phyloP scores from a whole-genome alignment of 2,888 invertebrate species.

The Morinoia aosen region DNA sequence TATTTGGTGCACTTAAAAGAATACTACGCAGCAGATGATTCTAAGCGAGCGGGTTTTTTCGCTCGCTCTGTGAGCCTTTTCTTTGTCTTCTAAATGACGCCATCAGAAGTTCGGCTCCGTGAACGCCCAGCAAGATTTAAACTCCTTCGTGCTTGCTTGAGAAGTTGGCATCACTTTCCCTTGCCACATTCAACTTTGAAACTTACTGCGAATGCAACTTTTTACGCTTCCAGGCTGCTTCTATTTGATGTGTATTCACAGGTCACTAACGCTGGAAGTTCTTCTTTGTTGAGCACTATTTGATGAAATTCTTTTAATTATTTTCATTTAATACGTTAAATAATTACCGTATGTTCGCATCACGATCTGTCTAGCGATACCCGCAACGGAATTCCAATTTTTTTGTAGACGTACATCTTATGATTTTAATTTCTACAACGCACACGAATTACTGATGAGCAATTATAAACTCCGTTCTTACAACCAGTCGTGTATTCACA shows the following conservation, averaged over 20 bases:
- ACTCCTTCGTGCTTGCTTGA: neutral
- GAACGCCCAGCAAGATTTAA: neutral
- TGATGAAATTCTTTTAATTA: no score
- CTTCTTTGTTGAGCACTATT: neutral
- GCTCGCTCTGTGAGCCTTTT: neutral
- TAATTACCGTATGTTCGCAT: no score
- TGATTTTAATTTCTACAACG: no score
- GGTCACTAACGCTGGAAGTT: neutral
- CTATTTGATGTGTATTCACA: neutral
- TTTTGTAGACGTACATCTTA: no score
- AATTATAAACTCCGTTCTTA: no score
- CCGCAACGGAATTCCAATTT: no score
- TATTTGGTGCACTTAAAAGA: neutral
- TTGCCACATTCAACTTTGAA: neutral
- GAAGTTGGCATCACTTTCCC: neutral
- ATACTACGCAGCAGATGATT: neutral
- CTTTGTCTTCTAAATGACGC: conserved; percentile 10
- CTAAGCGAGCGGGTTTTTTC: neutral
- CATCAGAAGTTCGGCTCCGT: neutral
- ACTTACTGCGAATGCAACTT: neutral
- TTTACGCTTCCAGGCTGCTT: neutral
- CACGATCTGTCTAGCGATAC: no score
- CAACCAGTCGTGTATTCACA: neutral
- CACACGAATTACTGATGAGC: no score
- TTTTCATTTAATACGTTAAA: no score